Evolutionary conservation across 2,797 vertebrate species (phyloP).

Genomic region (Argentina silus): DNA sequence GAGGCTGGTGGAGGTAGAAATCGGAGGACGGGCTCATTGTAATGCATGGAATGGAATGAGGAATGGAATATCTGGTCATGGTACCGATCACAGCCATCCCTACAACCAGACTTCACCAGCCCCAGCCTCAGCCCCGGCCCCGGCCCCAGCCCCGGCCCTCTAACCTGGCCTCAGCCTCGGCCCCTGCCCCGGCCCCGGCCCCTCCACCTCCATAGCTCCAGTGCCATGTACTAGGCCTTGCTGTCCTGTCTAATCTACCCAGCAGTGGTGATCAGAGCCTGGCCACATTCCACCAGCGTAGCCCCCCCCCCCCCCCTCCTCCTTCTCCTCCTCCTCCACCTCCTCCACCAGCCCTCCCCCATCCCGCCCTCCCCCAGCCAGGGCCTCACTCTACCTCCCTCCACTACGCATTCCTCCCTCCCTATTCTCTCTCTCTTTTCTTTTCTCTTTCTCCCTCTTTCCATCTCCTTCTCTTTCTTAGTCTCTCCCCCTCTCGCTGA

Average conservation of each 20-base stretch:
- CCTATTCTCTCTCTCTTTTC: conserved; percentile 43
- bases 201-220: background rate
- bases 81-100: background rate
- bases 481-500: conserved; percentile 18
- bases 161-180: too few relatives aligned
- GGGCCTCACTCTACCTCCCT: conserved; percentile 21
- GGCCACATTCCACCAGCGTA: conserved; percentile 75
- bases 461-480: conserved; percentile 51
- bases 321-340: too few relatives aligned
- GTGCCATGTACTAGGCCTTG: conserved; percentile 34
- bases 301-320: conserved; percentile 33
- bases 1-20: too few relatives aligned
- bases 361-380: conserved; percentile 15
- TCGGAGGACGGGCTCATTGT: too few relatives aligned
- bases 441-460: too few relatives aligned
- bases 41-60: too few relatives aligned
- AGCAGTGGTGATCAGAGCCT: conserved; percentile 75
- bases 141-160: too few relatives aligned
- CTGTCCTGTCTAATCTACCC: conserved; percentile 75
- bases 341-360: too few relatives aligned
- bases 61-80: too few relatives aligned
- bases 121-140: too few relatives aligned
- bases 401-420: conserved; percentile 69
- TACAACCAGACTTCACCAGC: too few relatives aligned
- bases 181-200: background rate